Evolutionary conservation across 64 coral and sea anemone genomes (phyloP).

Genomic region (Platygyra sinensis): DNA sequence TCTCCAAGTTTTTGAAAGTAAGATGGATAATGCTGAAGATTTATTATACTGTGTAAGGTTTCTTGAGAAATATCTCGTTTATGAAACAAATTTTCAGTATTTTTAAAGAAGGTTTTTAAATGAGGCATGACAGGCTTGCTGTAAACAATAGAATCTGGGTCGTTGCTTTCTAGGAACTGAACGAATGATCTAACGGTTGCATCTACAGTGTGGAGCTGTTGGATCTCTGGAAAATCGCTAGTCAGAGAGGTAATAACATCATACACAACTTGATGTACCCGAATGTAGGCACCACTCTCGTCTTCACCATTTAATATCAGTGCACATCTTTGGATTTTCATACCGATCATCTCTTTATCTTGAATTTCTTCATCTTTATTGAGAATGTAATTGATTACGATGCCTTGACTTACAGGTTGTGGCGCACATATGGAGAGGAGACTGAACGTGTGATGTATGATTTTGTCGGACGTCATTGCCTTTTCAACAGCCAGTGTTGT

Average conservation of each 20-base stretch:
- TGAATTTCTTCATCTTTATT: too few relatives aligned
- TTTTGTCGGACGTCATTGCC: neutral
- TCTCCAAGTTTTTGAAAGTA: neutral
- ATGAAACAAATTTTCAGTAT: neutral
- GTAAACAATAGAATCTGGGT: neutral
- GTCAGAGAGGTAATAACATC: neutral
- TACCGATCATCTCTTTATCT: too few relatives aligned
- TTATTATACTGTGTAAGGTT: neutral
- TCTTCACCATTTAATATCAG: constrained; percentile 1
- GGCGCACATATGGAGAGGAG: constrained; percentile 9
- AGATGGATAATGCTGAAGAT: neutral
- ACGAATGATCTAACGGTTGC: neutral
- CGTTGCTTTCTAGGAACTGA: neutral
- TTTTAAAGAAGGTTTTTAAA: neutral
- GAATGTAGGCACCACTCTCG: neutral
- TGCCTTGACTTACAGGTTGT: neutral
- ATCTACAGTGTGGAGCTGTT: neutral
- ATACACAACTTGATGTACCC: neutral
- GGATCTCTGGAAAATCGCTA: neutral
- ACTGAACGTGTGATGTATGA: neutral
- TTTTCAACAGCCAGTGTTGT: constrained; percentile 2
- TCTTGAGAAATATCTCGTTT: neutral
- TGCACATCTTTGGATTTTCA: neutral
- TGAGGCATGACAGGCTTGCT: neutral
- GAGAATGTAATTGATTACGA: too few relatives aligned